These are phyloP conservation scores for Lobophora halterata DNA, from an alignment of 2,888 invertebrate species.

Conservation along the genomic window DNA sequence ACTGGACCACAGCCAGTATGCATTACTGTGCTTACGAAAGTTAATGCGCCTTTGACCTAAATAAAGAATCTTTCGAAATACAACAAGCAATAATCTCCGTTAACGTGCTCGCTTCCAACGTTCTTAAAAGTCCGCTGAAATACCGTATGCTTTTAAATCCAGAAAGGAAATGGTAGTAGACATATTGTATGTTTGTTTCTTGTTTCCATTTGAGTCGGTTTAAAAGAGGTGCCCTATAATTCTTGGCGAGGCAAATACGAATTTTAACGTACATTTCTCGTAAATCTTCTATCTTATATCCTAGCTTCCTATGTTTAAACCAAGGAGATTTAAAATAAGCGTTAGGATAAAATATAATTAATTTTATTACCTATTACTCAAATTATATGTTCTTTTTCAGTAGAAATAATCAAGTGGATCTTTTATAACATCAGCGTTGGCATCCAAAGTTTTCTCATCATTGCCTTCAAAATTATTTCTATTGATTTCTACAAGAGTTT, in stretches of 20 bases:
- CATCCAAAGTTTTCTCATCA: constrained; percentile 28
- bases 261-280: constrained; percentile 30
- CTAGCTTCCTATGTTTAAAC: too few relatives aligned
- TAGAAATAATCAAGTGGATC: constrained; percentile 13
- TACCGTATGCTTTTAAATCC: constrained; percentile 42
- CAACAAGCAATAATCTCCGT: constrained; percentile 40
- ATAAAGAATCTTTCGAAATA: constrained; percentile 37
- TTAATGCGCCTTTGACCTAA: constrained; percentile 34
- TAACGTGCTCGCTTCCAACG: constrained; percentile 36
- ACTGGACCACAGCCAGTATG: constrained; percentile 24
- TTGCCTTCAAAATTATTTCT: constrained; percentile 38
- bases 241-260: constrained; percentile 37
- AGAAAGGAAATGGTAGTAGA: constrained; percentile 46
- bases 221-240: constrained; percentile 45
- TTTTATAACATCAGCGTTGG: constrained; percentile 38
- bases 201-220: constrained; percentile 47
- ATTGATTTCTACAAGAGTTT: constrained; percentile 51
- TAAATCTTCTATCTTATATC: constrained; percentile 28
- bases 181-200: constrained; percentile 42
- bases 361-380: too few relatives aligned
- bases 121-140: constrained; percentile 37
- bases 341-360: too few relatives aligned
- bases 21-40: constrained; percentile 20
- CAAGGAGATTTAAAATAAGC: too few relatives aligned
- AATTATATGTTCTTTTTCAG: constrained; percentile 15